Percentiles rank a stretch among this genome's conserved stretches.
Evolutionary conservation across 1,140 invertebrate genomes (phyloP).

Genomic region (Oedothorax gibbosus): DNA sequence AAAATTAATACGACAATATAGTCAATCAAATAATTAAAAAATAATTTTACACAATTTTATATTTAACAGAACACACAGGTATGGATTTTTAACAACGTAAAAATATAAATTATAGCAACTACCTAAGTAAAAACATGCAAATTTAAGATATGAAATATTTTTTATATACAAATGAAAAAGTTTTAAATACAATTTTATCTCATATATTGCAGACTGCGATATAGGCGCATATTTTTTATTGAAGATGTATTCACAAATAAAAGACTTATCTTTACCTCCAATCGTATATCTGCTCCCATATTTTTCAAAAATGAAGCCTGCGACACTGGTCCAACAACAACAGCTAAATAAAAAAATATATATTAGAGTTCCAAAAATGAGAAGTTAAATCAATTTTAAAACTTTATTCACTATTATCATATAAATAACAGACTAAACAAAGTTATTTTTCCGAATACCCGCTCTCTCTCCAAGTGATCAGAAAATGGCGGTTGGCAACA

Average conservation of each 20-base stretch:
- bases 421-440: conserved; percentile 72
- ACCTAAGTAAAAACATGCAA: not conserved
- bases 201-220: not conserved
- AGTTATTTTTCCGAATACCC: not conserved
- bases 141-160: no score
- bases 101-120: not conserved
- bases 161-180: not conserved
- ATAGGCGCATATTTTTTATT: not conserved
- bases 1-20: not conserved
- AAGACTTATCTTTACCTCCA: conserved; percentile 70
- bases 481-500: not conserved
- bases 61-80: not conserved
- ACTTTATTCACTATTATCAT: conserved; percentile 63
- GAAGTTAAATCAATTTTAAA: not conserved
- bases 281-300: conserved; percentile 82
- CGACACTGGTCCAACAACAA: conserved; percentile 78
- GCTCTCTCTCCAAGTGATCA: no score
- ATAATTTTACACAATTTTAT: not conserved
- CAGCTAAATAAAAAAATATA: conserved; percentile 65
- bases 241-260: not conserved
- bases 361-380: no score
- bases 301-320: conserved; percentile 83
- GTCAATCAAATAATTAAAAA: not conserved
- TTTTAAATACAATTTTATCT: not conserved
- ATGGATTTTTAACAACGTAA: not conserved